phyloP scores from a whole-genome alignment of 2,888 invertebrate species.

The Gonocerus acuteangulatus region DNA sequence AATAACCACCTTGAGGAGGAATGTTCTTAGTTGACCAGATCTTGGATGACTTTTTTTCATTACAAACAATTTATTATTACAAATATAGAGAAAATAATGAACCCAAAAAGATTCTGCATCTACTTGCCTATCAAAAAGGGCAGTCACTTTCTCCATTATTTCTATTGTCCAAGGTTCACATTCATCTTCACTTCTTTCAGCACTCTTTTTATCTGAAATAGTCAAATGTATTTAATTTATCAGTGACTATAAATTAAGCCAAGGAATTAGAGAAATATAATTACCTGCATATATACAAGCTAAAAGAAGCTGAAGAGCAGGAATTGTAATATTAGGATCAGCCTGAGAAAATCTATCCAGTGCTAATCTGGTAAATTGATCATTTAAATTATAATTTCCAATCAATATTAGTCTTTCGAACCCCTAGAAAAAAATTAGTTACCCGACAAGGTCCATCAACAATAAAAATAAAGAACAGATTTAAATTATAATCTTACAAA shows the following conservation, averaged over 20 bases:
- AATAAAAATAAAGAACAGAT: not conserved
- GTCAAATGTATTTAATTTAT: not conserved
- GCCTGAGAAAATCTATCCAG: conserved; percentile 60
- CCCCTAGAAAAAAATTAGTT: conserved; percentile 49
- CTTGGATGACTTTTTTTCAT: no score
- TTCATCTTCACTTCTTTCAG: not conserved
- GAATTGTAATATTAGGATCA: conserved; percentile 60
- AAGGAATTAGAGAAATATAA: no score
- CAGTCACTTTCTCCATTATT: conserved; percentile 65
- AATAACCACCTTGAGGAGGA: no score
- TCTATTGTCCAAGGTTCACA: conserved; percentile 26
- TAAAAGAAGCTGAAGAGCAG: conserved; percentile 64
- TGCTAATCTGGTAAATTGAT: conserved; percentile 60
- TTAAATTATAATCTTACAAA: no score
- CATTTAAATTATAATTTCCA: conserved; percentile 50
- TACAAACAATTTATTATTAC: no score
- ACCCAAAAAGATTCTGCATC: no score
- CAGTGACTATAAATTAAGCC: no score
- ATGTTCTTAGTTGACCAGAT: no score
- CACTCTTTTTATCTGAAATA: conserved; percentile 2
- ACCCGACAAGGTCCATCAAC: not conserved
- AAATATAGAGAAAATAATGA: no score
- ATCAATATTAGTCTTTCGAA: conserved; percentile 62
- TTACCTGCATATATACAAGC: conserved; percentile 70
- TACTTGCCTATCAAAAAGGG: conserved; percentile 61